Percentiles rank a stretch among this genome's conserved stretches.
Conservation (phyloP, 2,888 invertebrate genomes). For the Folsomia candida region DNA sequence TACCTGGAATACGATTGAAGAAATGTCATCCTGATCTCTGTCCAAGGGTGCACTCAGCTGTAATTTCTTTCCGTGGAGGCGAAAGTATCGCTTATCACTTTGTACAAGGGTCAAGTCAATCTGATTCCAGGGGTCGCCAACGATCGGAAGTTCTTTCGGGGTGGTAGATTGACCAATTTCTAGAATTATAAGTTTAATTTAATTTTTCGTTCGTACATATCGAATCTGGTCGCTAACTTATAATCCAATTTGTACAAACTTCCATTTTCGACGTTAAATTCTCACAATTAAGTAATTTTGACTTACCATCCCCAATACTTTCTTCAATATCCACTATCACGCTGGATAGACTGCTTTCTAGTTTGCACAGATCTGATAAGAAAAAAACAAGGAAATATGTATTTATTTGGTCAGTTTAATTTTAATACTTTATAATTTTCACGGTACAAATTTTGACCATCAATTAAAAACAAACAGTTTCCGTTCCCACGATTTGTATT, state of each 20-base stretch:
- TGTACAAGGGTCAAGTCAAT: constrained; percentile 74
- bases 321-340: constrained; percentile 88
- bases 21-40: constrained; percentile 78
- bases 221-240: neutral
- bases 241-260: neutral
- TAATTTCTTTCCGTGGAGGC: constrained; percentile 76
- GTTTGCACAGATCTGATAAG: constrained; percentile 69
- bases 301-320: constrained; percentile 81
- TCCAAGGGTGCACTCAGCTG: constrained; percentile 77
- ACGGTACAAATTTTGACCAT: neutral
- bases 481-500: no score
- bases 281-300: neutral
- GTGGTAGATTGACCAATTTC: constrained; percentile 79
- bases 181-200: constrained; percentile 55
- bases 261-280: neutral
- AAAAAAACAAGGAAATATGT: constrained; percentile 9
- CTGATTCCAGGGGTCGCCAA: constrained; percentile 75
- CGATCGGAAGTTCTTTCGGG: constrained; percentile 77
- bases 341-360: constrained; percentile 81
- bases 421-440: neutral
- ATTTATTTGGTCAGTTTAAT: neutral
- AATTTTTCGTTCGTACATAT: neutral
- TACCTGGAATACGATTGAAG: constrained; percentile 86
- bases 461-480: neutral
- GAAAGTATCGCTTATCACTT: constrained; percentile 73